Evolutionary conservation across 2,888 invertebrate species (phyloP), one percentile per base, ranked within the genome.

Genomic region (Cerastis leucographa): DNA sequence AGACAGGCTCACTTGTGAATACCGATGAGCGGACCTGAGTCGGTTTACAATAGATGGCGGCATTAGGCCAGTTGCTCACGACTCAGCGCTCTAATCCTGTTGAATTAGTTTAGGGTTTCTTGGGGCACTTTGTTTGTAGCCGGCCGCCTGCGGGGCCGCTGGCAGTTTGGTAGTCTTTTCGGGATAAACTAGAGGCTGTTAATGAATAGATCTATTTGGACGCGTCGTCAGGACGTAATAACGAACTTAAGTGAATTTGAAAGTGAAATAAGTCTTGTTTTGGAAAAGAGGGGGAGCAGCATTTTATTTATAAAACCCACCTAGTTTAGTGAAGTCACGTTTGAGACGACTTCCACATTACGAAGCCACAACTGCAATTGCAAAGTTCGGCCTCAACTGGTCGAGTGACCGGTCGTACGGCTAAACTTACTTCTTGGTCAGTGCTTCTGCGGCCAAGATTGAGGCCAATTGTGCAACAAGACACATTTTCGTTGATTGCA

Each of bases 1-100:
- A 86, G 84, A 74, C 11, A 35, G 69, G 22, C 35, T 46, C 76
- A 9, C 49, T 78, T 25, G 69, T 65, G 85, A 78, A 81, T 83
- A 81, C 74, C 65, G 78, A 83, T 81, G 85, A 77, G 85, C 62
- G 69, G 73, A 66, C 56, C 71, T 74, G 78, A 64, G 61, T 56
- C n/a, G 85, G 66, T 22, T 66, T n/a, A 35, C 81, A 65, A 73
- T 64, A 59, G 35, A 59, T 35, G 72, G 42, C 61, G 59, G 54
- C 54, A 49, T 78, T 64, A 66, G 85, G 85, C 74, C 44, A 42
- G 70, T 29, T 46, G 66, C 82, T 66, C 74, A 78, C 85, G 64
- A 74, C 83, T 69, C 71, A 46, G 6, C 85, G 46, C 17, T 70
- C 59, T 78, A 82, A 78, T 78, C 62, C 72, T 64, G 61, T 74